Evolutionary conservation across 2,888 invertebrate species (phyloP), one percentile per base, ranked within the genome.

Genomic region (Trissolcus brochymenae): DNA sequence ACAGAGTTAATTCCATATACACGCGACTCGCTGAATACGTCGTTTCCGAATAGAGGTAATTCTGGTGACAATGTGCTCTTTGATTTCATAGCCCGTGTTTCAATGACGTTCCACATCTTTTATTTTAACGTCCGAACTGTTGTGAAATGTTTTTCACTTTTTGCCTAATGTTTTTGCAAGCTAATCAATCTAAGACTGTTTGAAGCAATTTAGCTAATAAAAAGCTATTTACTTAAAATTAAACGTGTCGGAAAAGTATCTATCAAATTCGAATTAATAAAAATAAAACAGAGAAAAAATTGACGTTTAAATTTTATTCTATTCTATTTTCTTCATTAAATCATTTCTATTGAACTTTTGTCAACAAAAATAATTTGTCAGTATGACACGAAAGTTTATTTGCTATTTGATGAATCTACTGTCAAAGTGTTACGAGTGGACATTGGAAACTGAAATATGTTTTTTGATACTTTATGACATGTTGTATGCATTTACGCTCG

Each of bases 41-140:
- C 87, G 87, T 87, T 88, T 88, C 85, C 88, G 85, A 88, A 88
- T 87, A 86, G 88, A 88, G 87, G 87, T 87, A 88, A 88, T 88
- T 87, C 84, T 84, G 84, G 86, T 86, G 88, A 88, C 88, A 88
- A 88, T 88, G 87, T 85, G 87, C 86, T 86, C 87, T 88, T 88
- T 88, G 88, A 88, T 88, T 88, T 87, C 87, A 86, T 86, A 88
- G 87, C 85, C 83, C 84, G 83, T 83, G 85, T 83, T 86, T 86
- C 84, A 87, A 87, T 86, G 87, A 87, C 84, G 84, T 80, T 66
- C 68, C 35, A 60, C 43, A 68, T 73, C 64, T 72, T 77, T 71
- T 73, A 77, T 68, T 77, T 68, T 68, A 67, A 64, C 61, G 72
- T 19, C 40, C 53, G 17, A 55, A 62, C 71, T 72, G 53, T 61